Conservation (phyloP, 2,797 vertebrate species). For the Triplophysa bombifrons region DNA sequence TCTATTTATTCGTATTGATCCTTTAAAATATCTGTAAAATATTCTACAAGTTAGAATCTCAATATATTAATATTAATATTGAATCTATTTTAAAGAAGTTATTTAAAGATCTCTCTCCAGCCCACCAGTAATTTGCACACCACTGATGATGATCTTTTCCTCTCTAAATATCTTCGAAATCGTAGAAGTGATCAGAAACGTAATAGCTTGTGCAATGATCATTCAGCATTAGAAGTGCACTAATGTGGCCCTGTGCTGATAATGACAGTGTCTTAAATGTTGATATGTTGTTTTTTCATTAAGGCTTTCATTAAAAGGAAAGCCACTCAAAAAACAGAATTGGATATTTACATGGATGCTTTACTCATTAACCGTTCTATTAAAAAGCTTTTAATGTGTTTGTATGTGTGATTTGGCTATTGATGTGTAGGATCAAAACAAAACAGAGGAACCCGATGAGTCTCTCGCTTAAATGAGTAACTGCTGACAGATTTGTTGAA, state of each 20-base stretch:
- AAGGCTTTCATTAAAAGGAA: slow-evolving; percentile 9
- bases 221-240: slow-evolving; percentile 6
- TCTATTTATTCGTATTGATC: too few relatives aligned
- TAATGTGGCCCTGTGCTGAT: slow-evolving; percentile 12
- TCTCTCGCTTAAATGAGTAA: neutral
- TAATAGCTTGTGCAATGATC: slow-evolving; percentile 10
- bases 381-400: slow-evolving; percentile 23
- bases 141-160: slow-evolving; percentile 1
- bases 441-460: slow-evolving; percentile 4
- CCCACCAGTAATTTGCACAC: neutral
- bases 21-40: too few relatives aligned
- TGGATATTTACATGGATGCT: slow-evolving; percentile 11
- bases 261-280: slow-evolving; percentile 18
- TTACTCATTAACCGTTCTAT: slow-evolving; percentile 26
- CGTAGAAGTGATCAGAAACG: slow-evolving; percentile 3
- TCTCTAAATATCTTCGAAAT: slow-evolving; percentile 5
- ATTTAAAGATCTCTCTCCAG: neutral
- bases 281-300: slow-evolving; percentile 30
- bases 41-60: neutral
- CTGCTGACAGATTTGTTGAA: slow-evolving; percentile 4
- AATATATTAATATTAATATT: neutral
- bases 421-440: slow-evolving; percentile 3
- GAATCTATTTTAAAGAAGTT: neutral
- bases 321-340: slow-evolving; percentile 1
- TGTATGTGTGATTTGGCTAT: neutral